A percentile compares a stretch with the other conserved stretches of the same genome.
phyloP scores from a whole-genome alignment of 2,888 invertebrate genomes.

The Caenorhabditis imperialis region DNA sequence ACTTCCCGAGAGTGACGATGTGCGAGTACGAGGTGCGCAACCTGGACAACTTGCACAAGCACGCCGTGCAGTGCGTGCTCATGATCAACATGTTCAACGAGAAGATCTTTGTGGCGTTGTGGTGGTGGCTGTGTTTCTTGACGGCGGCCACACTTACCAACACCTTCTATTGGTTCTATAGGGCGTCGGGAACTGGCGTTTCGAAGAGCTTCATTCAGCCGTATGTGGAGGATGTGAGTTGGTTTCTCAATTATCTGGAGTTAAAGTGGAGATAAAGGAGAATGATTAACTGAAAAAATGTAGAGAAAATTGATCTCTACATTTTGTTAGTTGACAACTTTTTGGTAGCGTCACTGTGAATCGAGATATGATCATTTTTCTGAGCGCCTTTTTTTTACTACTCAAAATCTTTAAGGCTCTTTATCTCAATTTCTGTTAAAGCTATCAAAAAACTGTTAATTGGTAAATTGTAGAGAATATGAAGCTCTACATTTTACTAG shows the following conservation, averaged over 20 bases:
- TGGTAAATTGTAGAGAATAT: too few species aligned
- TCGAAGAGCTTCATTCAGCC: conserved; percentile 58
- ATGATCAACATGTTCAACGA: conserved; percentile 77
- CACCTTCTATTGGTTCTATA: conserved; percentile 67
- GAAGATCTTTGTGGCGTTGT: conserved; percentile 76
- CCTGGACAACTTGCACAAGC: conserved; percentile 76
- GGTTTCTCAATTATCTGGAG: too few species aligned
- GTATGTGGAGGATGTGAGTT: conserved; percentile 67
- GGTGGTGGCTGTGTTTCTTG: conserved; percentile 77
- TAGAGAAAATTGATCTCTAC: too few species aligned
- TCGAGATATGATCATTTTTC: too few species aligned
- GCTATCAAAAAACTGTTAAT: too few species aligned
- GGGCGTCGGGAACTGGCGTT: conserved; percentile 47
- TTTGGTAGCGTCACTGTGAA: not conserved
- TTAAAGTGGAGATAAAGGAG: too few species aligned
- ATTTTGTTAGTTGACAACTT: too few species aligned
- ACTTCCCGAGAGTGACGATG: conserved; percentile 77
- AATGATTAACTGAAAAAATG: too few species aligned
- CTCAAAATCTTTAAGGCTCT: too few species aligned
- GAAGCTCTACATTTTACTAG: too few species aligned
- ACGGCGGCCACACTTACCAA: conserved; percentile 59
- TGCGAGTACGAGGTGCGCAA: conserved; percentile 77
- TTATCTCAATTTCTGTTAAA: too few species aligned
- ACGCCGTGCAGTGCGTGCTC: conserved; percentile 77
- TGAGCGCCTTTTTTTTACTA: too few species aligned